Evolutionary conservation across 1,140 invertebrate genomes (phyloP).

Genomic region (Penaeus chinensis): DNA sequence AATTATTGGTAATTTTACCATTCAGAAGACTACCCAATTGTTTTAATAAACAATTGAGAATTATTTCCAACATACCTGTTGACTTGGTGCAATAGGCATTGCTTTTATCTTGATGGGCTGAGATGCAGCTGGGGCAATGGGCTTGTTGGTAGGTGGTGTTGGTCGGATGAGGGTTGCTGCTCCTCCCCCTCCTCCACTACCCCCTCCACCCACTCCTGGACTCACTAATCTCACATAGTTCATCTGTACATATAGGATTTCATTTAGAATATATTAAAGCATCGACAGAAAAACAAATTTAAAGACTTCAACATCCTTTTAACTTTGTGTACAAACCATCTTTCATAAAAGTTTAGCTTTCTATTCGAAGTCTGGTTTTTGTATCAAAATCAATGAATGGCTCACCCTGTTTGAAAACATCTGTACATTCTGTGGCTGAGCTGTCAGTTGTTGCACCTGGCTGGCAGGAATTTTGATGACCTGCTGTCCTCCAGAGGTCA

Average conservation of each 20-base stretch:
- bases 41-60: not conserved
- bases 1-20: no score
- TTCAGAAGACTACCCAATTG: no score
- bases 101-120: slow-evolving; percentile 57
- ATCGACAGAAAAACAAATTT: not conserved
- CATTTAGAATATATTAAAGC: not conserved
- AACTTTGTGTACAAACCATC: no score
- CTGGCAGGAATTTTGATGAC: slow-evolving; percentile 75
- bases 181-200: slow-evolving; percentile 44
- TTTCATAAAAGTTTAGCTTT: not conserved
- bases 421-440: slow-evolving; percentile 50
- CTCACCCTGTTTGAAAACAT: slow-evolving; percentile 53
- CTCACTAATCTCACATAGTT: slow-evolving; percentile 54
- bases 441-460: slow-evolving; percentile 66
- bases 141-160: slow-evolving; percentile 43
- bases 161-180: slow-evolving; percentile 33
- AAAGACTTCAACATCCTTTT: not conserved
- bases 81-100: slow-evolving; percentile 52
- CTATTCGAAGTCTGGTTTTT: no score
- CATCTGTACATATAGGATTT: slow-evolving; percentile 41
- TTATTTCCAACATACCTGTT: slow-evolving; percentile 29
- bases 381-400: no score
- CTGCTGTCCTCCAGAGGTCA: slow-evolving; percentile 71
- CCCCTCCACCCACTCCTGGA: slow-evolving; percentile 40
- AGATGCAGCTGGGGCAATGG: slow-evolving; percentile 49